Evolutionary conservation across 2,113 vertebrate species (phyloP).

Genomic region (Kobus ellipsiprymnus): DNA sequence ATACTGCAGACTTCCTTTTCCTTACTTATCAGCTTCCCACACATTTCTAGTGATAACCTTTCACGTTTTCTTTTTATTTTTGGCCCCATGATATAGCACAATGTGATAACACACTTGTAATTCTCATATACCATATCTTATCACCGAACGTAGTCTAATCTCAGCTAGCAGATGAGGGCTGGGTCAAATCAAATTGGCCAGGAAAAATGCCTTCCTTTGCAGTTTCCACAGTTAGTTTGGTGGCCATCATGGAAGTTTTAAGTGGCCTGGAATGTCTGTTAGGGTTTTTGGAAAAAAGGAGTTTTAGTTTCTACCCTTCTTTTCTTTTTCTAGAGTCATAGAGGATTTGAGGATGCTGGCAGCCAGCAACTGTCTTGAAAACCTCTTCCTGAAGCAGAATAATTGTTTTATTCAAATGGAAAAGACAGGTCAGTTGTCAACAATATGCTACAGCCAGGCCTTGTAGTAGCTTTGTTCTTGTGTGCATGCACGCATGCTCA

Average conservation of each 20-base stretch:
- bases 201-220: background rate
- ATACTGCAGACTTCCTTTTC: background rate
- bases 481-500: background rate
- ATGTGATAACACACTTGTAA: background rate
- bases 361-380: background rate
- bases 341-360: background rate
- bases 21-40: conserved; percentile 52
- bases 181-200: background rate
- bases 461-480: background rate
- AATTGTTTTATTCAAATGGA: background rate
- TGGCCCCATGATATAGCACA: background rate
- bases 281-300: background rate
- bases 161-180: conserved; percentile 14
- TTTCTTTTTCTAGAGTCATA: background rate
- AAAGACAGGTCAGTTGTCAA: background rate
- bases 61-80: background rate
- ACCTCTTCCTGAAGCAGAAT: background rate
- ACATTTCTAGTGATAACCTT: conserved; percentile 22
- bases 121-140: background rate
- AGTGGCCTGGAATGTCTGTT: background rate
- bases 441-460: background rate
- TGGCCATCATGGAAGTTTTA: background rate
- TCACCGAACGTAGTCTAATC: background rate
- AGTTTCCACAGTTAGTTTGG: background rate
- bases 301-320: background rate